Evolutionary conservation across 2,113 vertebrate genomes (phyloP).

Genomic region (Scytalopus superciliaris): DNA sequence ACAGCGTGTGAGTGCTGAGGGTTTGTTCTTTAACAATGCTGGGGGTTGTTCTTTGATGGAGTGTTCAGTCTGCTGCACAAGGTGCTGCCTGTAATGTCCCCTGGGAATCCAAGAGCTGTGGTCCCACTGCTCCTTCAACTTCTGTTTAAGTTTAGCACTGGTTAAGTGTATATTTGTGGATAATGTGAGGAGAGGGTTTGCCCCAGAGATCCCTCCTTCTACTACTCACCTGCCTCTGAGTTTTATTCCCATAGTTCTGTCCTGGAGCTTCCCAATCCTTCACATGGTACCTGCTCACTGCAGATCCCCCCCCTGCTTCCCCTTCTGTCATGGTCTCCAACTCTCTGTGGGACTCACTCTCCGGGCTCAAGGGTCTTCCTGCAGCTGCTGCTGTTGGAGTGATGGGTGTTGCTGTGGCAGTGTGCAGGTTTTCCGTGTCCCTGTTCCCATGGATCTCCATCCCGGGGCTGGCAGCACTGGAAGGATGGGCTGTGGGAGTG

Average conservation of each 20-base stretch:
- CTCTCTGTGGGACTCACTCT: not conserved
- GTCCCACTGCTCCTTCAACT: not conserved
- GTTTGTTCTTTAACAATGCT: not conserved
- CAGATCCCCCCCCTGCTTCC: not conserved
- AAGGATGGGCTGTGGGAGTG: not conserved
- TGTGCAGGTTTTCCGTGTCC: not conserved
- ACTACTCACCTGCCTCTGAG: not conserved
- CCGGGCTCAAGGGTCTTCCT: not conserved
- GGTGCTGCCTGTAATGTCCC: not conserved
- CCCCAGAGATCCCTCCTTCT: not conserved
- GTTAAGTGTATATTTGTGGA: not conserved
- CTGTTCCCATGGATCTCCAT: not conserved
- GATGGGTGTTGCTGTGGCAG: not conserved
- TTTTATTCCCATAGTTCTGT: not conserved
- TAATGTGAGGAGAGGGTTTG: rapidly evolving
- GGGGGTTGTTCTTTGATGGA: not conserved
- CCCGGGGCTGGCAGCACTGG: not conserved
- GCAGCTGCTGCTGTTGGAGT: not conserved
- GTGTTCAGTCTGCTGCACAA: not conserved
- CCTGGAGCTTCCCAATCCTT: not conserved
- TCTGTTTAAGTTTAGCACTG: not conserved
- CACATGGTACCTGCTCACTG: rapidly evolving
- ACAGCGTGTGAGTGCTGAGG: rapidly evolving
- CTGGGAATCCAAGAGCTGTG: not conserved
- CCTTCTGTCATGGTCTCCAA: rapidly evolving